Percentiles rank a stretch among this genome's conserved stretches.
phyloP scores from a whole-genome alignment of 2,113 vertebrate genomes.

The Hippocampus barbouri region DNA sequence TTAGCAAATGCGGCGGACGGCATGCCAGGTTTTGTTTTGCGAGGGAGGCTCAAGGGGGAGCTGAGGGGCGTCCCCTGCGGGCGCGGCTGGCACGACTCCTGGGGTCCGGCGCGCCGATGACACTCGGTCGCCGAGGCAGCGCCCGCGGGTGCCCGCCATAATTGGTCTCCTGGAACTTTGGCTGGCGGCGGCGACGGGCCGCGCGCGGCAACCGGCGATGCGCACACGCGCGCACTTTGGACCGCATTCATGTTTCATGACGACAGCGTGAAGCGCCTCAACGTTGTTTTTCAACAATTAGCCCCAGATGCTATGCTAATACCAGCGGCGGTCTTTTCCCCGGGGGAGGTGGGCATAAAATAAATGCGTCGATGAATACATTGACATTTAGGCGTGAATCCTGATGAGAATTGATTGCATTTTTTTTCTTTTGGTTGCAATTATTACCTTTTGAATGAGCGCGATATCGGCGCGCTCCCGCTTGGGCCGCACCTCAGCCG shows the following conservation, averaged over 20 bases:
- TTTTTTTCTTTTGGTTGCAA: no score
- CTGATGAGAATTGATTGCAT: no score
- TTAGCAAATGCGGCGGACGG: conserved; percentile 71
- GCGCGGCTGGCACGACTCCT: conserved; percentile 75
- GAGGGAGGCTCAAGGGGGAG: conserved; percentile 20
- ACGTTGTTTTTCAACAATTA: neutral
- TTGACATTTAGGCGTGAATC: no score
- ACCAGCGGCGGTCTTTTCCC: no score
- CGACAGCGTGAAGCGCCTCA: neutral
- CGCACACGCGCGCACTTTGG: conserved; percentile 26
- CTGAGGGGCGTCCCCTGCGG: conserved; percentile 49
- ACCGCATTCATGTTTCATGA: conserved; percentile 74
- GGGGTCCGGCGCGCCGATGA: conserved; percentile 83
- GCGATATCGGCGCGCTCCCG: no score
- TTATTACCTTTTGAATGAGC: no score
- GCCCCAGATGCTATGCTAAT: neutral
- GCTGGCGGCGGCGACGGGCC: conserved; percentile 71
- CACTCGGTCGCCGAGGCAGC: conserved; percentile 71
- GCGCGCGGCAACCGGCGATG: neutral
- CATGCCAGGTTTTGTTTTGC: conserved; percentile 76
- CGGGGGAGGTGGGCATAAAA: no score
- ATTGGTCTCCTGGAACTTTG: conserved; percentile 83
- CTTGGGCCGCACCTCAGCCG: no score
- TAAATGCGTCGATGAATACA: no score
- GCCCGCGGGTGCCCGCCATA: conserved; percentile 76